Evolutionary conservation across 2,113 vertebrate species (phyloP), one percentile per base, ranked within the genome.

Genomic region (Hucho hucho): DNA sequence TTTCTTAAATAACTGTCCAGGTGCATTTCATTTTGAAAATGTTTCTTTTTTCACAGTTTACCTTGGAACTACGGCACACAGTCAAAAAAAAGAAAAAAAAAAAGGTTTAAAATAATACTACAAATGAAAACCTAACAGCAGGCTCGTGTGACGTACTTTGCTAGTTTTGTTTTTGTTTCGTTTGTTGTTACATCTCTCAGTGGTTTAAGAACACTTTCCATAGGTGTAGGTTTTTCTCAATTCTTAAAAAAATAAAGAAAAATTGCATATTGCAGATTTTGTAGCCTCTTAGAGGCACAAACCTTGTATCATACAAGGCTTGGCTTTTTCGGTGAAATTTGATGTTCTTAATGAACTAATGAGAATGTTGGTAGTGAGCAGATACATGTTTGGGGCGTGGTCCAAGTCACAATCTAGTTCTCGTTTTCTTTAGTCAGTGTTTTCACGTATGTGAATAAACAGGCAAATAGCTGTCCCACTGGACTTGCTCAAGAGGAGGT

Each of bases 231-330:
- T 86, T 81, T 73, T 80, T 79, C 78, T 92, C 85, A 85, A 87
- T 91, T 81, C 88, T 89, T 92, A 93, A 92, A 95, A 93, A 95
- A 95, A 91, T 93, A 94, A 94, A 93, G 93, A 93, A 93, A 93
- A 95, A 95, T 96, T 96, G 95, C 95, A 96, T 96, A 96, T 94
- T 95, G 94, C 94, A 95, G 95, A 95, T 94, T 95, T 93, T 93
- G 95, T 93, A 91, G 96, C 95, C 93, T 92, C 90, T 94, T 91
- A 94, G 95, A 97, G 93, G 87, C 92, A 94, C 91, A 94, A 95
- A 95, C 92, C 91, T 95, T 89, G 83, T 92, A 88, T 90, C 89
- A 91, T 83, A 91, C 87, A 92, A 93, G 90, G 92, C 91, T 94
- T 87, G 92, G 92, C 93, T 94, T 93, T 64, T 94, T 94, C 91